Evolutionary conservation across 2,888 invertebrate species (phyloP).

Genomic region (Melanotus villosus): DNA sequence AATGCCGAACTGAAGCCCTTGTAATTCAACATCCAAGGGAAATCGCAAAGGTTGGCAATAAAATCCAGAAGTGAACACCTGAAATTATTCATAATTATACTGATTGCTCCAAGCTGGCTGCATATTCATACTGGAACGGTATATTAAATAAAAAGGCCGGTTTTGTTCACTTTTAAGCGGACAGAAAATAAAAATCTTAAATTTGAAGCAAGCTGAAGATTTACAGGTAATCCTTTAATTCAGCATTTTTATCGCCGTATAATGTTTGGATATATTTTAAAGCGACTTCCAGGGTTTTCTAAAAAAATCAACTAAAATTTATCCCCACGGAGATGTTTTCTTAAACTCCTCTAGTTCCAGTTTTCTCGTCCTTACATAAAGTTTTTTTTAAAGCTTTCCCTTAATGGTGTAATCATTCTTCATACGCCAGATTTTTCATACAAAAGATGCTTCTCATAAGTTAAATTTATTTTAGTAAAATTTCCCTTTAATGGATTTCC

Average conservation of each 20-base stretch:
- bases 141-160: not conserved
- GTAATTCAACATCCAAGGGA: not conserved
- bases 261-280: no score
- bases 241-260: no score
- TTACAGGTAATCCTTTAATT: no score
- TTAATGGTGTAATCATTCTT: constrained; percentile 5
- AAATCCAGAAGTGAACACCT: constrained; percentile 24
- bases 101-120: constrained; percentile 12
- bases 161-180: not conserved
- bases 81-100: constrained; percentile 27
- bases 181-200: not conserved
- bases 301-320: no score
- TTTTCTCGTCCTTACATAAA: not conserved
- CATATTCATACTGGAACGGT: constrained; percentile 15
- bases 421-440: constrained; percentile 3
- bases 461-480: not conserved
- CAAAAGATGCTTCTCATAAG: not conserved
- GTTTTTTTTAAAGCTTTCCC: not conserved
- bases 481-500: not conserved
- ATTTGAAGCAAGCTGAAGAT: not conserved
- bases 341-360: not conserved
- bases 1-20: constrained; percentile 16
- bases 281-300: no score
- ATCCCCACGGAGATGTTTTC: not conserved
- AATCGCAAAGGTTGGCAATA: not conserved